Base-by-base conservation (phyloP, 1,140 invertebrate genomes). In the Drosophila busckii region DNA sequence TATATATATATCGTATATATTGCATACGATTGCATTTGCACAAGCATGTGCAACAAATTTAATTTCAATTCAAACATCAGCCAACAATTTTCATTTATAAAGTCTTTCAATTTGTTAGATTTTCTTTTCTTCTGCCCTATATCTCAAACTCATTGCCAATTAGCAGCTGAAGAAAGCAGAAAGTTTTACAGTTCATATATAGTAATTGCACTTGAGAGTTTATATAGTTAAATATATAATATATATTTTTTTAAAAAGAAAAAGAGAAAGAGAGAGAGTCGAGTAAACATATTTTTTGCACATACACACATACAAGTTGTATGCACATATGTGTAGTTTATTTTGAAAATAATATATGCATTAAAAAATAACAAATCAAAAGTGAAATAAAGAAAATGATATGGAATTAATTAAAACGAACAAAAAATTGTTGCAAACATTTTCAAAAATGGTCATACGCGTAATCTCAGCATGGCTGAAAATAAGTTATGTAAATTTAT, bases 151-250 rank as follows among this genome's bases (percentile, higher is more conserved):
- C 25, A 50, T 22, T 50, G 16, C 42, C 59, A 42, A 50, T 38
- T 53, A 59, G 53, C 44, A 68, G 63, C 49, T 78, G 54, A 80
- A 58, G 54, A 80, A 82, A 82, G 75, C 75, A 65, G 54, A 61
- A 69, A 46, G 59, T 68, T 71, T 68, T 63, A 68, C 56, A 80
- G 69, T 46, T 82, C 60, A 68, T 73, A 61, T 80, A n/a, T n/a
- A n/a, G n/a, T n/a, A 80, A 80, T 80, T 80, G 73, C 73, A 80
- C 73, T 80, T 80, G 73, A 80, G 70, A 80, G 75, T 65, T 65
- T 40, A 48, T 31, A 34, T 34, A 46, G 8, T 17, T 10, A 26
- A 25, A 9, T 34, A 10, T 4, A 9, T 38, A 22, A 12, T 16
- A n/a, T 22, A 38, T 44, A 23, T 29, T 34, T 41, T 34, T 38